phyloP scores from a whole-genome alignment of 2,888 invertebrate genomes.

The Prosapia bicincta region DNA sequence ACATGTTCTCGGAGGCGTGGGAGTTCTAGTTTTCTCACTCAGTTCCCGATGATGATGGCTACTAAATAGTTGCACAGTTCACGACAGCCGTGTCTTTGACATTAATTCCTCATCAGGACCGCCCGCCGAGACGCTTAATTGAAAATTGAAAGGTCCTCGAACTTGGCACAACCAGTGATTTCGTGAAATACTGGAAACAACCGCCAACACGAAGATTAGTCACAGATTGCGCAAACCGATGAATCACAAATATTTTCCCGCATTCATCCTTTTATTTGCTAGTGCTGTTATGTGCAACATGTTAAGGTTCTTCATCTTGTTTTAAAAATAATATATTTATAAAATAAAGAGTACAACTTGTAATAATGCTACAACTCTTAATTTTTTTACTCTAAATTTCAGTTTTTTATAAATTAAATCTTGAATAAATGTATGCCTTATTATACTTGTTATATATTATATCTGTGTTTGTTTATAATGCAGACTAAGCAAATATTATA shows the following conservation, averaged over 20 bases:
- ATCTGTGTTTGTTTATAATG: no score
- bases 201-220: not conserved
- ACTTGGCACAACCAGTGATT: not conserved
- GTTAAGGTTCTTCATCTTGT: no score
- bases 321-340: no score
- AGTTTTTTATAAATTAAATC: no score
- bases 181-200: not conserved
- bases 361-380: no score
- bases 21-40: not conserved
- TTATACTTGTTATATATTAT: no score
- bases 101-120: not conserved
- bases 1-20: not conserved
- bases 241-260: not conserved
- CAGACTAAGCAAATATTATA: no score
- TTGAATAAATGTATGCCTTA: no score
- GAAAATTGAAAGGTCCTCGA: not conserved
- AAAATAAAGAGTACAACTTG: no score
- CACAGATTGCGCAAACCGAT: not conserved
- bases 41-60: not conserved
- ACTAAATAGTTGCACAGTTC: not conserved
- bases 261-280: no score
- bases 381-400: no score
- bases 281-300: no score
- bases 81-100: not conserved
- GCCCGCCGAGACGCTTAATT: not conserved